Evolutionary conservation across 2,888 invertebrate genomes (phyloP).

Genomic region (Caenorhabditis angaria): DNA sequence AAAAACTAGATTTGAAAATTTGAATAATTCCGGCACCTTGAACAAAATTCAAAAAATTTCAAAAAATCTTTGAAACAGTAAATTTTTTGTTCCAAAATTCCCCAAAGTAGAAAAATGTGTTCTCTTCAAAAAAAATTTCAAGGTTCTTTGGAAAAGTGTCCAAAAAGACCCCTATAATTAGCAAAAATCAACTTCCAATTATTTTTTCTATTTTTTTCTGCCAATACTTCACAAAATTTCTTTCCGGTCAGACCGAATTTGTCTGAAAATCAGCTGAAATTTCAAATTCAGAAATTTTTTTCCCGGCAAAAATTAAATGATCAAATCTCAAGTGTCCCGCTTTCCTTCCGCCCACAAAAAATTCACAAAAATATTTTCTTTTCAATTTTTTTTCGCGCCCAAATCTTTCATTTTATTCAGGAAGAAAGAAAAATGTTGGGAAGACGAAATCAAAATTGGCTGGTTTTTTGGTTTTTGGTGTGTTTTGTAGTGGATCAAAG

Average conservation of each 20-base stretch:
- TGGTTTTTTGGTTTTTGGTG: background rate
- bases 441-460: background rate
- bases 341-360: background rate
- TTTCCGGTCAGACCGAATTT: background rate
- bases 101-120: too few species aligned
- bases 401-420: background rate
- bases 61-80: background rate
- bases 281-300: too few species aligned
- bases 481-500: background rate
- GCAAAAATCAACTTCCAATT: background rate
- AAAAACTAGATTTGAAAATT: too few species aligned
- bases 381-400: background rate
- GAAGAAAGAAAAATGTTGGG: background rate
- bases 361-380: background rate
- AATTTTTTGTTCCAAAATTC: background rate
- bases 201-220: too few species aligned
- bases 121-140: too few species aligned
- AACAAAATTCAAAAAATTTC: background rate
- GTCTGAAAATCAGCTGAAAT: too few species aligned
- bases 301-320: too few species aligned
- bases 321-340: too few species aligned
- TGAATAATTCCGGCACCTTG: too few species aligned
- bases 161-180: background rate
- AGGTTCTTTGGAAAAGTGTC: too few species aligned
- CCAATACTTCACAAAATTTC: too few species aligned